Base-by-base conservation (phyloP, 2,113 vertebrate species). In the Cichladusa arquata region DNA sequence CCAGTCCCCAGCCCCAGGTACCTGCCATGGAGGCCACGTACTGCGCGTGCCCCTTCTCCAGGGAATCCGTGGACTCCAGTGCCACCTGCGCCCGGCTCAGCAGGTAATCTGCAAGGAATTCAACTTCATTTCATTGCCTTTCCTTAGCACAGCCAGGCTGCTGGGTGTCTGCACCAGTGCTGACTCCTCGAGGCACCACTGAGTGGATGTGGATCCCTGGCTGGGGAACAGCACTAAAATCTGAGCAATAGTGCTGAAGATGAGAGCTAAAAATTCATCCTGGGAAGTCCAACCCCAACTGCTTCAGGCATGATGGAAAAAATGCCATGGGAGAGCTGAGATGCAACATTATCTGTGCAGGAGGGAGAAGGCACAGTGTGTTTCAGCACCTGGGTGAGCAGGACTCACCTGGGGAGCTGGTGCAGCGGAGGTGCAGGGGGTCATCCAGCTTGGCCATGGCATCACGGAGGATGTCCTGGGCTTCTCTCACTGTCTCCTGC, bases 351-450 rank as follows among this genome's bases (percentile, higher is more conserved):
- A 2, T 6, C 14, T 9, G 5, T 17, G 18, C 24, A 5, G 6
- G 23, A 56, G 44, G 17, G n/a, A 74, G 40, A 34, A 66, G 34
- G 66, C 40, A 26, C 9, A 11, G 38, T 0, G 2, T 34, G 53
- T 2, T 2, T 3, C 40, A 74, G 56, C 14, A 26, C 1, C 2
- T 5, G 42, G 14, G 7, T 0, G 4, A 44, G 61, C 5, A 0
- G 50, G 45, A 24, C 1, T 0, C 42, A 99, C 99, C 99, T 86
- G 99, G 99, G 66, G 99, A 99, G 96, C 99, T 99, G 97, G 99
- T 99, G 95, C 99, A 99, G 93, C 99, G 98, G 77, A 99, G 58
- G 45, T 99, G 99, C 86, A 99, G 95, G 2, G 99, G 99, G 93
- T 99, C 99, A 0, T 99, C 99, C 91, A 99, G 96, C 79, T 98